Conservation (phyloP, 2,888 invertebrate genomes). For the Himalopsyche kuldschensis region DNA sequence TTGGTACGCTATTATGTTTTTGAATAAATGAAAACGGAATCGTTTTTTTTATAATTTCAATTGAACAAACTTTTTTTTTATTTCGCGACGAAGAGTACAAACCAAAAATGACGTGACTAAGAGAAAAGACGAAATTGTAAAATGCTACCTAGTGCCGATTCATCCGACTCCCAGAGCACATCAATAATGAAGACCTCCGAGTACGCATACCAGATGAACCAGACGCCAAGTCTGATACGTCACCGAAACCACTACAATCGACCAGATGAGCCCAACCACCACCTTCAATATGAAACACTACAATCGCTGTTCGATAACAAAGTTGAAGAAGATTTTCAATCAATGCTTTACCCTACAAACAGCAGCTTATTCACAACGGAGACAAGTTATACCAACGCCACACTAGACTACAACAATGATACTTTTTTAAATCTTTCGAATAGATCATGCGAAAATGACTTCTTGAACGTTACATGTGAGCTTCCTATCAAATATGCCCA, state of each 20-base stretch:
- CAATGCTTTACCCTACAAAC: background rate
- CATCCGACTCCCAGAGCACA: background rate
- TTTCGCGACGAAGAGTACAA: background rate
- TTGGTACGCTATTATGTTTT: too few relatives aligned
- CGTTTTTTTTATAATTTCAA: too few relatives aligned
- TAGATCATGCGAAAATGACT: background rate
- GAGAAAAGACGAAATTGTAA: background rate
- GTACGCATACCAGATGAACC: background rate
- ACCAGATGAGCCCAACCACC: background rate
- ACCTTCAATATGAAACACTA: background rate
- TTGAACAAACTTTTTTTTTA: background rate
- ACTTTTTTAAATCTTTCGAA: background rate
- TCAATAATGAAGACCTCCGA: background rate
- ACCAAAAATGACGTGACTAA: background rate
- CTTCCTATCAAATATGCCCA: conserved; percentile 68
- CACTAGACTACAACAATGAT: background rate
- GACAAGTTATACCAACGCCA: background rate
- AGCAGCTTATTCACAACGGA: background rate
- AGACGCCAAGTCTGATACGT: background rate
- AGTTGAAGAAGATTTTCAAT: background rate
- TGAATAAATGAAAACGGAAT: too few relatives aligned
- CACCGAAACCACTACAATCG: background rate
- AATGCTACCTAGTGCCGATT: background rate
- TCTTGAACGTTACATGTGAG: conserved; percentile 67
- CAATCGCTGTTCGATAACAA: background rate